Conservation (phyloP, 1,140 invertebrate genomes). For the Drosophila melanogaster region DNA sequence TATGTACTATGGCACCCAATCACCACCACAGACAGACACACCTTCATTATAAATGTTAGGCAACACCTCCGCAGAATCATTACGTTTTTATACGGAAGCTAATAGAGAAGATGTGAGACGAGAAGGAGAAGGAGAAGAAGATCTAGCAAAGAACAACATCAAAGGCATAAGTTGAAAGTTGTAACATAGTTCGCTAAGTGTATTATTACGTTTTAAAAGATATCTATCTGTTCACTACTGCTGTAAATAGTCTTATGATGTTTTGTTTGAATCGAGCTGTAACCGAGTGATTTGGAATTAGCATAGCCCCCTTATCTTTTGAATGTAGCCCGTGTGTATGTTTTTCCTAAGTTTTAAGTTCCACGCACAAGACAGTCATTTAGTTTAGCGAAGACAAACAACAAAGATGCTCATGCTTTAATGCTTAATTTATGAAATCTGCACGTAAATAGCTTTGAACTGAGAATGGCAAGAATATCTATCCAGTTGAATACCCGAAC, state of each 20-base stretch:
- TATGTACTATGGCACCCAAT: slow-evolving; percentile 29
- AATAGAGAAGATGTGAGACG: neutral
- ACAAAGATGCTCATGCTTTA: slow-evolving; percentile 77
- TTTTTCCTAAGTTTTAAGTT: slow-evolving; percentile 51
- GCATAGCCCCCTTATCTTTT: slow-evolving; percentile 25
- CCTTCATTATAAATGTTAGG: slow-evolving; percentile 61
- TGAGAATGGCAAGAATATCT: slow-evolving; percentile 24
- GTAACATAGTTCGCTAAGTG: slow-evolving; percentile 66
- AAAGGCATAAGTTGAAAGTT: slow-evolving; percentile 56
- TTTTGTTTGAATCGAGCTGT: slow-evolving; percentile 65
- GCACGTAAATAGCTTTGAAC: slow-evolving; percentile 66
- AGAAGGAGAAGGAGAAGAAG: slow-evolving; percentile 2
- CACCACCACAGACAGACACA: slow-evolving; percentile 31
- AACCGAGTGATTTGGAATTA: slow-evolving; percentile 63
- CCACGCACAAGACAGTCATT: slow-evolving; percentile 79
- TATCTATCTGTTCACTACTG: slow-evolving; percentile 62
- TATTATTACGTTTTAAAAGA: slow-evolving; percentile 74
- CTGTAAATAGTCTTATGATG: slow-evolving; percentile 70
- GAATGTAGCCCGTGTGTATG: slow-evolving; percentile 28
- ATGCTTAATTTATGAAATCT: slow-evolving; percentile 65
- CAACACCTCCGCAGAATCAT: slow-evolving; percentile 51
- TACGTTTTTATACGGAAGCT: slow-evolving; percentile 66
- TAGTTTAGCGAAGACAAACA: slow-evolving; percentile 60
- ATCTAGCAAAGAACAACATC: slow-evolving; percentile 43
- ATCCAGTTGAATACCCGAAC: slow-evolving; percentile 20